A percentile compares a stretch with the other conserved stretches of the same genome.
Evolutionary conservation across 2,888 invertebrate species (phyloP).

Genomic region (Platycheirus albimanus): DNA sequence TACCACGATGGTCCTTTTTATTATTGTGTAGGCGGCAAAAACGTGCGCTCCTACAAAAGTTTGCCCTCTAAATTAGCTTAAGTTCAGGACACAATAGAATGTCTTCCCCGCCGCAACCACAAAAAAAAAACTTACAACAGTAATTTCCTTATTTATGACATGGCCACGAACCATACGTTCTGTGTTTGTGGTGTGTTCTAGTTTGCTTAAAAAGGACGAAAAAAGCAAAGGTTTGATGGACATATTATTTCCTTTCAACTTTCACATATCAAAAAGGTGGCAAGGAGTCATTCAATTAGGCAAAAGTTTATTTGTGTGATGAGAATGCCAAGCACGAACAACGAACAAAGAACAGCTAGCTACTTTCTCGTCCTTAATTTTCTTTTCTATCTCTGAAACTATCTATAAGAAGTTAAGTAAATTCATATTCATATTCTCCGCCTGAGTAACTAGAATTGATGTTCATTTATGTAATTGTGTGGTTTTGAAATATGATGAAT

Average conservation of each 20-base stretch:
- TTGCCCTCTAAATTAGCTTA: constrained; percentile 9
- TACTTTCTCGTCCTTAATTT: background rate
- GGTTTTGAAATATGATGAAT: background rate
- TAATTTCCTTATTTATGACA: constrained; percentile 21
- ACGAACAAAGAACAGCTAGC: no score
- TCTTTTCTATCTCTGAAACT: background rate
- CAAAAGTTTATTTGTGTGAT: constrained; percentile 4
- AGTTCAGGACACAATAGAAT: background rate
- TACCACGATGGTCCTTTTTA: background rate
- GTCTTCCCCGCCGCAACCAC: background rate
- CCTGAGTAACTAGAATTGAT: background rate
- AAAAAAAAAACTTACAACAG: background rate
- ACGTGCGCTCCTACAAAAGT: constrained; percentile 11
- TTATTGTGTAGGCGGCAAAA: constrained; percentile 10
- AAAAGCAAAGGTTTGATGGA: constrained; percentile 15
- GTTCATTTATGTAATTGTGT: constrained; percentile 13
- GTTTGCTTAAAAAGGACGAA: background rate
- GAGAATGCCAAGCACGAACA: constrained; percentile 7
- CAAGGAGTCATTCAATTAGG: constrained; percentile 8
- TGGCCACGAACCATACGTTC: background rate
- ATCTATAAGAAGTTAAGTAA: background rate
- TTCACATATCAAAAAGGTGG: background rate
- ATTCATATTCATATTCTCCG: background rate
- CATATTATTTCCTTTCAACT: background rate
- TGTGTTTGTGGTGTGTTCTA: background rate